These are phyloP conservation scores for Mobula birostris DNA, from an alignment of 2,113 vertebrate genomes.

Conservation along the genomic window DNA sequence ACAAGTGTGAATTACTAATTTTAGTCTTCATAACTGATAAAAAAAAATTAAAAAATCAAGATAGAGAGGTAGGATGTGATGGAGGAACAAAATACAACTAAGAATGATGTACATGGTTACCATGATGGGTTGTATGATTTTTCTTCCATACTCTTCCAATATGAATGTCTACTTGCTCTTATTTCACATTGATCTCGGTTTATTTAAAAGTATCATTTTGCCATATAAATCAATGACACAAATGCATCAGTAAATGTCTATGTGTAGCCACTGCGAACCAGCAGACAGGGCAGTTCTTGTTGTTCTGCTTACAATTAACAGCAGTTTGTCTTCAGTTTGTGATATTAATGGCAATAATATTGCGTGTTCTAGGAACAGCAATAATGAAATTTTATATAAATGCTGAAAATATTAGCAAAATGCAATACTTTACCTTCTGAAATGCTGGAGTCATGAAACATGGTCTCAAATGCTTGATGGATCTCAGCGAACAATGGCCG, in stretches of 20 bases:
- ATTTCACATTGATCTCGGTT: neutral
- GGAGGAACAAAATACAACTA: neutral
- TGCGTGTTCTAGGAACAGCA: neutral
- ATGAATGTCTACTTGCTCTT: neutral
- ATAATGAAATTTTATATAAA: neutral
- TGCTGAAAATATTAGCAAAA: neutral
- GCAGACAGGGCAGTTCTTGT: neutral
- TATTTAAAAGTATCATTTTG: neutral
- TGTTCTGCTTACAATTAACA: neutral
- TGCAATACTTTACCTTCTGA: slow-evolving; percentile 73
- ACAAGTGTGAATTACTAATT: slow-evolving; percentile 2
- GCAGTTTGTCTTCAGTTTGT: neutral
- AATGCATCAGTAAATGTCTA: neutral
- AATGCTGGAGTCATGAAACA: slow-evolving; percentile 98
- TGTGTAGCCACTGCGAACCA: neutral
- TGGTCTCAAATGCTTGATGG: slow-evolving; percentile 97
- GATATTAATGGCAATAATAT: neutral
- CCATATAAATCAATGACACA: neutral
- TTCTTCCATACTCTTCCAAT: neutral
- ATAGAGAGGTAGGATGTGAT: neutral
- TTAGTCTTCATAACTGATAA: neutral
- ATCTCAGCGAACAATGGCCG: slow-evolving; percentile 90
- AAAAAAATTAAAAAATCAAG: neutral
- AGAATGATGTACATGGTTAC: neutral
- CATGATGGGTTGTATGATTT: neutral